Conservation (phyloP, 64 coral and sea anemone species). For the Dendrophyllia cribrosa region DNA sequence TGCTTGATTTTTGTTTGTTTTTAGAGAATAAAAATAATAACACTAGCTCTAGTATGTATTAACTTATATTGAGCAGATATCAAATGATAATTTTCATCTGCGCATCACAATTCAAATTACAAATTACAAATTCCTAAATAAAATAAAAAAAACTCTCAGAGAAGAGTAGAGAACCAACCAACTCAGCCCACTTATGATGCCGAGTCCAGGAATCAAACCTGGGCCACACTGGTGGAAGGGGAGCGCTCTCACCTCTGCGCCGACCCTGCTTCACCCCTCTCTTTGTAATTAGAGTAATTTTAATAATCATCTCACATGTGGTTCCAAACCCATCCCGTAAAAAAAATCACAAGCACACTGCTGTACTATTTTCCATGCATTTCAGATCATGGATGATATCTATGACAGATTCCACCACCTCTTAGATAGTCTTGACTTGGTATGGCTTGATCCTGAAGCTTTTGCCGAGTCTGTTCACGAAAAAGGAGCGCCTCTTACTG, state of each 20-base stretch:
- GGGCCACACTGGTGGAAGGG: neutral
- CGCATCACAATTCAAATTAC: slow-evolving; percentile 6
- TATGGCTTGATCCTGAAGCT: no score
- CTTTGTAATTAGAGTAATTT: slow-evolving; percentile 50
- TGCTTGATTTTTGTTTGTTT: neutral
- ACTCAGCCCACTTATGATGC: slow-evolving; percentile 15
- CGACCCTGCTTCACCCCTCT: neutral
- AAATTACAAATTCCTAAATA: slow-evolving; percentile 1
- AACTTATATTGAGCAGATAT: slow-evolving; percentile 1
- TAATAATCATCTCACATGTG: slow-evolving; percentile 45
- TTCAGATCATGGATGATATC: no score
- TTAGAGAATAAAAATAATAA: neutral
- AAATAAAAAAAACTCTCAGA: slow-evolving; percentile 31
- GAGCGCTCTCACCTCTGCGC: slow-evolving; percentile 3
- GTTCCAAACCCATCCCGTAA: slow-evolving; percentile 51
- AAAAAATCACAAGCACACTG: slow-evolving; percentile 50
- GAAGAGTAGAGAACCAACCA: slow-evolving; percentile 29
- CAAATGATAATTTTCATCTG: slow-evolving; percentile 16
- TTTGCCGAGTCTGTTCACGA: no score
- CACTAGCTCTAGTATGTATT: neutral
- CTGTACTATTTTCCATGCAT: slow-evolving; percentile 5
- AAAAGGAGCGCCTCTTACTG: no score
- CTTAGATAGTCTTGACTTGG: no score
- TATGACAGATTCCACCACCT: no score
- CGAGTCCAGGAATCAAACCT: neutral